Percentiles rank a stretch among this genome's conserved stretches.
Evolutionary conservation across 1,140 invertebrate genomes (phyloP).

Genomic region (Copidosoma floridanum): DNA sequence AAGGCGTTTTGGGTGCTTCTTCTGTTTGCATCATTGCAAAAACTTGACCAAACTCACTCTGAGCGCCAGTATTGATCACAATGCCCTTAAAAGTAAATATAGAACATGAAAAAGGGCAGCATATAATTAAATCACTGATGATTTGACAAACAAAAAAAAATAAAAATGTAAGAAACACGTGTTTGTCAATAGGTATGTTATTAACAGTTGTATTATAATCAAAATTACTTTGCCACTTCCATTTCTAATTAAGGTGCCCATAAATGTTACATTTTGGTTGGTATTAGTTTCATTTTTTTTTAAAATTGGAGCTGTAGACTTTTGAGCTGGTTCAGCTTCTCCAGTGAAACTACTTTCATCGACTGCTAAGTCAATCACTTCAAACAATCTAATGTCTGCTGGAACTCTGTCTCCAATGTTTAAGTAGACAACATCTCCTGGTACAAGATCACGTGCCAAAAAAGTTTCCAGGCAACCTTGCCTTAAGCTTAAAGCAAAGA

Average conservation of each 20-base stretch:
- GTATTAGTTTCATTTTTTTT: constrained; percentile 69
- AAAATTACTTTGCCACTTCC: constrained; percentile 88
- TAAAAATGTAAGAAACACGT: constrained; percentile 17
- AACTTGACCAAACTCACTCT: constrained; percentile 97
- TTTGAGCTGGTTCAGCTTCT: constrained; percentile 82
- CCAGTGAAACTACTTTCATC: constrained; percentile 99
- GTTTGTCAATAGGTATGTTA: neutral
- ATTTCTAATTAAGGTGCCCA: constrained; percentile 95
- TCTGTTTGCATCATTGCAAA: constrained; percentile 99
- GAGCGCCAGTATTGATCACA: constrained; percentile 94
- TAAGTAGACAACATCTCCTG: constrained; percentile 94
- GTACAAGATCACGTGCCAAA: constrained; percentile 91
- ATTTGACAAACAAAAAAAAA: constrained; percentile 10
- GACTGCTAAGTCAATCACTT: constrained; percentile 86
- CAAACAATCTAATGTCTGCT: constrained; percentile 90
- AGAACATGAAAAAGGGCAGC: no score
- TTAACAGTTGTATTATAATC: constrained; percentile 1
- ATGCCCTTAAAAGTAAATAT: constrained; percentile 75
- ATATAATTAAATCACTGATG: no score
- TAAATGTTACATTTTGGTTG: constrained; percentile 93
- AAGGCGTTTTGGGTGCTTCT: constrained; percentile 96
- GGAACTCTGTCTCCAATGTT: constrained; percentile 95
- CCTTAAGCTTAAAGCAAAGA: constrained; percentile 66
- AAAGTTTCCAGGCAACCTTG: constrained; percentile 88
- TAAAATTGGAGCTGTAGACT: constrained; percentile 65